Base-by-base conservation (phyloP, 2,888 invertebrate genomes). In the Caenorhabditis zanzibari region DNA sequence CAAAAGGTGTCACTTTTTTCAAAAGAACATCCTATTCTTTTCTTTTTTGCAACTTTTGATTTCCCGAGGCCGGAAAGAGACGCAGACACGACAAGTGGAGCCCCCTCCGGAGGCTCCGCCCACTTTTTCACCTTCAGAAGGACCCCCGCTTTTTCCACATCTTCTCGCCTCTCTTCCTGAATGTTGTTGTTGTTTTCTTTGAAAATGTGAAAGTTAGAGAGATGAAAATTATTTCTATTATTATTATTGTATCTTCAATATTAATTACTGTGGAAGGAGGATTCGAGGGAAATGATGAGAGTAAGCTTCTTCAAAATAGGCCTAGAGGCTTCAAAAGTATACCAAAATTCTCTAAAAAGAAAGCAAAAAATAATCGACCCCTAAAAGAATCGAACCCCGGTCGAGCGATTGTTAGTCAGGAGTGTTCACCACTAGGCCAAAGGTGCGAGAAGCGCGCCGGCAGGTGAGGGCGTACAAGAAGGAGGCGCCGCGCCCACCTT, bases 51-150 rank as follows among this genome's bases (percentile, higher is more conserved):
- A 32, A 41, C 56, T 56, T 35, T 49, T 72, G 59, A 61, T 61
- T 72, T 72, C 49, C 61, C 32, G 4, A 7, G 32, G 32, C 32
- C 32, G 7, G 7, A 32, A 7, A 32, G 52, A 63, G 52, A 59
- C 32, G 14, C 10, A 44, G 72, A 44, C 14, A 54, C 28, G 22
- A 24, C 7, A 44, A 32, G 26, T 5, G 22, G 26, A 7, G 47
- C 19, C n/a, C 47, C 44, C 26, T 22, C 22, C 9, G 22, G 47
- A 63, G 61, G 74, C 74, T 59, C 56, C 81, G 81, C 81, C 81
- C 81, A 68, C 69, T 77, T 76, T 54, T 76, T 66, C 66, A 69
- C 69, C 77, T 77, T 77, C 69, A 52, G 68, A 69, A 73, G 73
- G 61, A 52, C 28, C 28, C 28, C 16, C 10, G 26, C 7, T 10